Percentiles rank a stretch among this genome's conserved stretches.
phyloP scores from a whole-genome alignment of 1,140 invertebrate genomes.

The Diabrotica undecimpunctata region DNA sequence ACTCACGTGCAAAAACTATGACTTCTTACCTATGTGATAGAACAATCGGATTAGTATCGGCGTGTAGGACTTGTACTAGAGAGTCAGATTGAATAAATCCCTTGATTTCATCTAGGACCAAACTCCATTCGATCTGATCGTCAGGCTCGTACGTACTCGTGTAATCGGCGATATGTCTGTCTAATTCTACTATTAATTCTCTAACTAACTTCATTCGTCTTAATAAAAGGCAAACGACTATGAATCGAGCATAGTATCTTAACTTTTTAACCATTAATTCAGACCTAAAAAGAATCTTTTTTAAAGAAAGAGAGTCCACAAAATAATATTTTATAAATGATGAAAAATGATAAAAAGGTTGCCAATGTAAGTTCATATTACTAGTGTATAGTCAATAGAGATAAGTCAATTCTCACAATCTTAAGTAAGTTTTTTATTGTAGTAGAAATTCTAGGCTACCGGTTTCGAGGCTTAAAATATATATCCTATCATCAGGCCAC shows the following conservation, averaged over 20 bases:
- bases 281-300: conserved; percentile 56
- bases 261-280: conserved; percentile 98
- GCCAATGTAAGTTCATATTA: no score
- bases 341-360: no score
- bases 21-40: conserved; percentile 73
- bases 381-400: no score
- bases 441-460: no score
- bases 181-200: conserved; percentile 87
- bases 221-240: conserved; percentile 90
- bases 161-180: conserved; percentile 90
- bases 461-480: no score
- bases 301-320: no score
- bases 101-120: conserved; percentile 92
- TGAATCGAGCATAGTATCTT: conserved; percentile 93
- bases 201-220: conserved; percentile 93
- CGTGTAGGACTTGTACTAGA: conserved; percentile 80
- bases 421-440: no score
- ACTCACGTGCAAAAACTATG: not conserved
- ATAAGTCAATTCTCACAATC: no score
- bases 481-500: no score
- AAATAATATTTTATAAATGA: no score
- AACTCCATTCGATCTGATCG: conserved; percentile 93
- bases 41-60: conserved; percentile 78
- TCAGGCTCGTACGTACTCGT: conserved; percentile 93
- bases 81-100: conserved; percentile 92